These are phyloP conservation scores for Raphicerus campestris DNA, from an alignment of 2,113 vertebrate genomes.

Conservation along the genomic window DNA sequence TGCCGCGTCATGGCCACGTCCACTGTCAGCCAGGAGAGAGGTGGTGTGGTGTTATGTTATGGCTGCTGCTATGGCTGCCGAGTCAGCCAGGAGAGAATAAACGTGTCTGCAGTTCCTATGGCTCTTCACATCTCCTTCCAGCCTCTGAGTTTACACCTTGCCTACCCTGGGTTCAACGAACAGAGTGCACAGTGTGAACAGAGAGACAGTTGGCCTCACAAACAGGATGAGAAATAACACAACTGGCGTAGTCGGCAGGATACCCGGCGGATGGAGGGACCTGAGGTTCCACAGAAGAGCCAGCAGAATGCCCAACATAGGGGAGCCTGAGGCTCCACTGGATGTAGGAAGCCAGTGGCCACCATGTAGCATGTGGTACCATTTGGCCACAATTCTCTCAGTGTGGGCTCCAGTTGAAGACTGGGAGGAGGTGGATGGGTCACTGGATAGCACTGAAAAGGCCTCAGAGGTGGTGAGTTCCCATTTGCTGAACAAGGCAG, in stretches of 20 bases:
- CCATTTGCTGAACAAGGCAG: neutral
- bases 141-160: neutral
- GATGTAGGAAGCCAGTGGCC: neutral
- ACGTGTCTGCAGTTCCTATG: neutral
- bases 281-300: neutral
- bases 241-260: accelerated
- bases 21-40: neutral
- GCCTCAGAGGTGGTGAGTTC: neutral
- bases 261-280: accelerated
- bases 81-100: neutral
- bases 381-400: neutral
- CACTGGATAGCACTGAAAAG: neutral
- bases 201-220: neutral
- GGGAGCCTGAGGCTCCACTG: neutral
- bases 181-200: neutral
- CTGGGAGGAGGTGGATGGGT: neutral
- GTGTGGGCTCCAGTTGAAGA: neutral
- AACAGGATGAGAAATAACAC: neutral
- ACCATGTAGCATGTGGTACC: neutral
- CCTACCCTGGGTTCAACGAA: neutral
- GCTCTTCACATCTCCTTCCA: neutral
- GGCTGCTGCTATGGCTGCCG: neutral
- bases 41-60: neutral
- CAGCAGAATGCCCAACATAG: neutral
- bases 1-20: neutral